Conservation (phyloP, 37 sponge, comb jelly and placozoan species). For the Lycopodina hypogea region DNA sequence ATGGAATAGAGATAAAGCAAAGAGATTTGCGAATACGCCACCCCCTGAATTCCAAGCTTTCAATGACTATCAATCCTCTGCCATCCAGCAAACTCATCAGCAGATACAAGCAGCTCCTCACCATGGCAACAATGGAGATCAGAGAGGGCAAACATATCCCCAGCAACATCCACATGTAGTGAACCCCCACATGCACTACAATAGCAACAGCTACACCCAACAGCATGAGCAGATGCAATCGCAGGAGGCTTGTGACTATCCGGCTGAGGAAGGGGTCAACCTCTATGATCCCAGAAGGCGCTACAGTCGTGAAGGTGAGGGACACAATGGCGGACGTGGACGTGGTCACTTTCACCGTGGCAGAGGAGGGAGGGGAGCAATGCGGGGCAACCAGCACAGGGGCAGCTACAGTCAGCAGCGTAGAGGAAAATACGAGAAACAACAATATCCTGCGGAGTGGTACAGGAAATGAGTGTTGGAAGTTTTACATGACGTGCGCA, state of each 20-base stretch:
- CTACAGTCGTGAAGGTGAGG: neutral
- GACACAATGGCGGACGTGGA: neutral
- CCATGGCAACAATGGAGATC: neutral
- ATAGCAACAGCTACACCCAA: slow-evolving; percentile 10
- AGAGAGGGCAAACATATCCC: neutral
- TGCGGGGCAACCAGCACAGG: neutral
- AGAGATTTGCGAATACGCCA: slow-evolving; percentile 8
- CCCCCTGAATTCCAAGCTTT: slow-evolving; percentile 6
- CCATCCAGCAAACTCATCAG: neutral
- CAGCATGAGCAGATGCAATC: neutral
- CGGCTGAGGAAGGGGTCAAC: neutral
- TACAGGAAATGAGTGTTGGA: slow-evolving; percentile 12
- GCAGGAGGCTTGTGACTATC: neutral
- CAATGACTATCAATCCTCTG: neutral
- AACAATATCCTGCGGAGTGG: neutral
- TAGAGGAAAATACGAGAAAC: neutral
- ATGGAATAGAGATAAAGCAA: slow-evolving; percentile 6
- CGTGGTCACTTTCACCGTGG: neutral
- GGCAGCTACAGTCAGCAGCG: neutral
- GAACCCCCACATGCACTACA: neutral
- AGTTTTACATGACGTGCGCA: no score
- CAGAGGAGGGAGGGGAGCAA: neutral
- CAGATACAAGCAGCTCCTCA: neutral
- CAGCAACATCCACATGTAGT: slow-evolving; percentile 8
- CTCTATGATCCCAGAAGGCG: neutral